Percentiles rank a stretch among this genome's conserved stretches.
These are phyloP conservation scores for Piprites chloris DNA, from an alignment of 2,113 vertebrate genomes.

Conservation along the genomic window DNA sequence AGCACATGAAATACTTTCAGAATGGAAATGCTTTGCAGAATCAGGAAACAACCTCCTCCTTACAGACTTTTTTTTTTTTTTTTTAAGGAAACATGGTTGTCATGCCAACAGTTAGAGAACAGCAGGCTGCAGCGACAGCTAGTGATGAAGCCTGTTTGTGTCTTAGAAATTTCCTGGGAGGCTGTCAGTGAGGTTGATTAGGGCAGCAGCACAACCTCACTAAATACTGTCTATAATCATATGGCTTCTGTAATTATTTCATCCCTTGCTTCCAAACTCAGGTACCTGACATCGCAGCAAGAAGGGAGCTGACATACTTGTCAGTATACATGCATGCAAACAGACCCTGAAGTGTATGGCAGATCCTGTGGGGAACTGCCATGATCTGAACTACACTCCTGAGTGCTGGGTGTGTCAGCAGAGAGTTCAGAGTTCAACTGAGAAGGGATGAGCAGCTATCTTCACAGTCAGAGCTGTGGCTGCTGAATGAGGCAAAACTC, in stretches of 20 bases:
- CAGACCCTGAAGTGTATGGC: background rate
- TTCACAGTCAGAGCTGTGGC: background rate
- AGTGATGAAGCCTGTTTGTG: background rate
- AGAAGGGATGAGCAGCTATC: background rate
- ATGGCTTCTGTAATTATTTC: background rate
- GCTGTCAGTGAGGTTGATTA: background rate
- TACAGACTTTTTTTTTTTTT: background rate
- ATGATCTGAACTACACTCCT: background rate
- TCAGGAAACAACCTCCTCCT: background rate
- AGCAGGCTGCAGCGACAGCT: constrained; percentile 49
- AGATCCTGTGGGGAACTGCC: background rate
- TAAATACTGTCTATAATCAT: background rate
- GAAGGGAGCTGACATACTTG: background rate
- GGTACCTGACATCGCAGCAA: background rate
- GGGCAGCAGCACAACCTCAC: background rate
- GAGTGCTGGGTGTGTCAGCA: background rate
- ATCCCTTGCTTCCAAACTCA: background rate
- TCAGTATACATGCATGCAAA: background rate
- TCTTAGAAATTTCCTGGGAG: background rate
- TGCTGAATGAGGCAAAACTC: background rate
- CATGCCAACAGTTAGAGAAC: constrained; percentile 11
- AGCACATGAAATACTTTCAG: background rate
- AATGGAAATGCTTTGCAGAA: background rate
- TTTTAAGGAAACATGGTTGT: background rate
- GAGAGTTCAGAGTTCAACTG: background rate